A percentile compares a stretch with the other conserved stretches of the same genome.
phyloP scores from a whole-genome alignment of 2,113 vertebrate genomes.

The Alosa alosa region DNA sequence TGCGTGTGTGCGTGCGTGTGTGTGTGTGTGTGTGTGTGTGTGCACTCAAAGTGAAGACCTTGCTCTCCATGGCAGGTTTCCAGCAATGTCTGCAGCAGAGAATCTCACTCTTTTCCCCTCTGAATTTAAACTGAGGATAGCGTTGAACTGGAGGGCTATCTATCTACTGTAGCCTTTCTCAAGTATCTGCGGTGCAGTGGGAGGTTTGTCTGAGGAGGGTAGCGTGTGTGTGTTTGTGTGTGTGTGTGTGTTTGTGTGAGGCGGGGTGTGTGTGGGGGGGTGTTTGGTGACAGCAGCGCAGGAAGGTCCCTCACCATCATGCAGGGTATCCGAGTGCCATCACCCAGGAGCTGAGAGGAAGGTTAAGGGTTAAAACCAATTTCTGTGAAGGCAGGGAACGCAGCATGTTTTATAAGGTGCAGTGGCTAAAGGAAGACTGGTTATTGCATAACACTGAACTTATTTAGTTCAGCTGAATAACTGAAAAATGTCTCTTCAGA shows the following conservation, averaged over 20 bases:
- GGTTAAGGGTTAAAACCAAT: neutral
- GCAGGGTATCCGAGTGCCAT: neutral
- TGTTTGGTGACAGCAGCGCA: neutral
- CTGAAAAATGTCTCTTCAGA: neutral
- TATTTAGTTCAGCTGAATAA: neutral
- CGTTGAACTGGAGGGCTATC: neutral
- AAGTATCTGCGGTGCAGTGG: neutral
- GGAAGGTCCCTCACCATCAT: neutral
- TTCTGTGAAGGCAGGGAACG: neutral
- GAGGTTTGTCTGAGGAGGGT: neutral
- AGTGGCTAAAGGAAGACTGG: neutral
- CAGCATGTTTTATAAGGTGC: neutral
- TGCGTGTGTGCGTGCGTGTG: neutral
- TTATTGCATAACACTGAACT: neutral
- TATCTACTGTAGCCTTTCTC: neutral
- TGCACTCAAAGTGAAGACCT: neutral
- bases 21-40: neutral
- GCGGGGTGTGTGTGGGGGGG: too few relatives aligned
- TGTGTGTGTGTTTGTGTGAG: neutral
- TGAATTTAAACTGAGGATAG: neutral
- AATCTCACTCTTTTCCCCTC: neutral
- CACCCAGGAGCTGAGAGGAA: constrained; percentile 9
- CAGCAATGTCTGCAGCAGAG: neutral
- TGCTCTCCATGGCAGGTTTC: neutral
- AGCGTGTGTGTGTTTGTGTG: neutral